Percentiles rank a stretch among this genome's conserved stretches.
Conservation (phyloP, 2,888 invertebrate species). For the Agrilus biguttatus region DNA sequence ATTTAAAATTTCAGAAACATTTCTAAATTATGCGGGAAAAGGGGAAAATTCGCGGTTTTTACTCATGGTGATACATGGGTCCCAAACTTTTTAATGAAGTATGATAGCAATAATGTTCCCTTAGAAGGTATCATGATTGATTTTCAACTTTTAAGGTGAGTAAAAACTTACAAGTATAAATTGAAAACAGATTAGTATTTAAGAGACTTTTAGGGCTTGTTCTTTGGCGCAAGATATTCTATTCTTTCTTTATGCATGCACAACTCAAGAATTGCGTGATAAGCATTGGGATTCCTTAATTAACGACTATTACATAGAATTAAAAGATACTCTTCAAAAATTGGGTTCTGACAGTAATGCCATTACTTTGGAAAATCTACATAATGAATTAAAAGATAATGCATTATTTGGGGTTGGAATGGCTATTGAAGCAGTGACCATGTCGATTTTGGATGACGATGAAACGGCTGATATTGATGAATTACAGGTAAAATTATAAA, state of each 20-base stretch:
- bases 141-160: constrained; percentile 46
- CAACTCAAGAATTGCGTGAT: constrained; percentile 39
- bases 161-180: constrained; percentile 1
- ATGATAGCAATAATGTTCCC: constrained; percentile 19
- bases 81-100: constrained; percentile 53
- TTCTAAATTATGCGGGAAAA: constrained; percentile 5
- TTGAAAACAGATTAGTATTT: background rate
- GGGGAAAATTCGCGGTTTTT: constrained; percentile 35
- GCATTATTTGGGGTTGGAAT: constrained; percentile 43
- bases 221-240: constrained; percentile 43
- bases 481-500: constrained; percentile 29
- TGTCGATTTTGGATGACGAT: constrained; percentile 40
- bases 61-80: constrained; percentile 64
- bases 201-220: constrained; percentile 25
- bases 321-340: constrained; percentile 37
- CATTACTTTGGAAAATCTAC: constrained; percentile 36
- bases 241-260: constrained; percentile 49
- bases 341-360: constrained; percentile 47
- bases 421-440: constrained; percentile 43
- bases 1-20: constrained; percentile 21
- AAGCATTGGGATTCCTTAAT: constrained; percentile 44
- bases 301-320: constrained; percentile 42
- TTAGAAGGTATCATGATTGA: constrained; percentile 47
- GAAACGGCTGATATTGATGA: constrained; percentile 42
- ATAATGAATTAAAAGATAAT: constrained; percentile 40